Evolutionary conservation across 2,113 vertebrate species (phyloP).

Genomic region (Motacilla tschutschensis): DNA sequence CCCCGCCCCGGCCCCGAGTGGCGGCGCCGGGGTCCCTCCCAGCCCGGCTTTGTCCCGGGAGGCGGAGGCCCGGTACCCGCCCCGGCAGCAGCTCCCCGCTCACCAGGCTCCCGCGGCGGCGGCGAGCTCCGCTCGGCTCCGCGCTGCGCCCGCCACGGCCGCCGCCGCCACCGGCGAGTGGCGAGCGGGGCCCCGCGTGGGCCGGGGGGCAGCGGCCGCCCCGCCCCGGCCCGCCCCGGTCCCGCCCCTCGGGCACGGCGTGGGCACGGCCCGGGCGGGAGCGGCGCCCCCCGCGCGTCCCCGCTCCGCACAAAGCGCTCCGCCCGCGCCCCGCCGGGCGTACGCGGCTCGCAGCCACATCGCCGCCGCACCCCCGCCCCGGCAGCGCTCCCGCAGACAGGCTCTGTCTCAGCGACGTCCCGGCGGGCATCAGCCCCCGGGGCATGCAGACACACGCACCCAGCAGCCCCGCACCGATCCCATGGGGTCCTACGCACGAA

Average conservation of each 20-base stretch:
- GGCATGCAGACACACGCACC: accelerated
- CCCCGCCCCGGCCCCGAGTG: background rate
- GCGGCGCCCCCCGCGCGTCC: background rate
- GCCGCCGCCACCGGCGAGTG: too few relatives aligned
- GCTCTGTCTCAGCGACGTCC: background rate
- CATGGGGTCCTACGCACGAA: accelerated
- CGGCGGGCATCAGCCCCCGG: background rate
- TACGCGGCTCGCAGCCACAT: background rate
- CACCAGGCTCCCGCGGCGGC: too few relatives aligned
- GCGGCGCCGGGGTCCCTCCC: background rate
- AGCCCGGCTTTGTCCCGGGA: background rate
- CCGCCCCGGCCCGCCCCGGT: too few relatives aligned
- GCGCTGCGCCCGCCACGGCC: too few relatives aligned
- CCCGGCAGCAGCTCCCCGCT: background rate
- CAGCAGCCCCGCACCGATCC: background rate
- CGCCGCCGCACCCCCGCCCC: background rate
- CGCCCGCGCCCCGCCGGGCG: background rate
- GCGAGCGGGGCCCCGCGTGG: too few relatives aligned
- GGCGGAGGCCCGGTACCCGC: background rate
- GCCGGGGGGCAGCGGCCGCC: too few relatives aligned
- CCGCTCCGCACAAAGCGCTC: background rate
- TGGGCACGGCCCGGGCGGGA: background rate
- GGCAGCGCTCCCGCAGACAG: accelerated
- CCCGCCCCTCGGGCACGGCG: background rate
- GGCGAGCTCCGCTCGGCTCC: too few relatives aligned